Percentiles rank a stretch among this genome's conserved stretches.
These are phyloP conservation scores for Micrasema longulum DNA, from an alignment of 1,140 invertebrate species.

Conservation along the genomic window DNA sequence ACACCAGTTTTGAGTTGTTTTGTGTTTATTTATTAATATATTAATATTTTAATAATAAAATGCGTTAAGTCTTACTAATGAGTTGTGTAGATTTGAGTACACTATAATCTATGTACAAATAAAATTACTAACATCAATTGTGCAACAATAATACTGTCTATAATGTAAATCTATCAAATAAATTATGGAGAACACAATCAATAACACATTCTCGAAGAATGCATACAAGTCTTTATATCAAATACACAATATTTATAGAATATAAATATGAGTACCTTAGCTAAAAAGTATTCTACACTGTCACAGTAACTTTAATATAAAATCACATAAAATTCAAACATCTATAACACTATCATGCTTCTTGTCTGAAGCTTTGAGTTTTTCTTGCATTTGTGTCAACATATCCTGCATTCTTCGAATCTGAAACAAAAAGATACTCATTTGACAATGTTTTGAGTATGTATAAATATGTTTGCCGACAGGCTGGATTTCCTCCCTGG, in stretches of 20 bases:
- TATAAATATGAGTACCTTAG: constrained; percentile 46
- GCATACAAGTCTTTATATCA: constrained; percentile 43
- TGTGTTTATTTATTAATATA: constrained; percentile 11
- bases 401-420: constrained; percentile 96
- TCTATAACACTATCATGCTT: constrained; percentile 86
- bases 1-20: constrained; percentile 5
- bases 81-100: constrained; percentile 40
- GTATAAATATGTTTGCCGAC: too few species aligned
- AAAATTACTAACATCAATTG: constrained; percentile 53
- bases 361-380: constrained; percentile 86
- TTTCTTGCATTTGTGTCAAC: constrained; percentile 96
- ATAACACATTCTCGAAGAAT: constrained; percentile 34
- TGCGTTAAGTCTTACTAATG: constrained; percentile 31
- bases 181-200: constrained; percentile 46
- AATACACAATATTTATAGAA: constrained; percentile 35
- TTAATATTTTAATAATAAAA: constrained; percentile 33
- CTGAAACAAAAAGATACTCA: constrained; percentile 67
- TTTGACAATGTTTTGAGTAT: too few species aligned
- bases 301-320: constrained; percentile 41
- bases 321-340: constrained; percentile 70
- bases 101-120: constrained; percentile 52
- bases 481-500: too few species aligned
- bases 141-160: too few species aligned
- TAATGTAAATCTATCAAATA: constrained; percentile 46
- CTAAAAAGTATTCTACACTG: constrained; percentile 45